A percentile compares a stretch with the other conserved stretches of the same genome.
Evolutionary conservation across 2,888 invertebrate genomes (phyloP).

Genomic region (Hipparchia semele): DNA sequence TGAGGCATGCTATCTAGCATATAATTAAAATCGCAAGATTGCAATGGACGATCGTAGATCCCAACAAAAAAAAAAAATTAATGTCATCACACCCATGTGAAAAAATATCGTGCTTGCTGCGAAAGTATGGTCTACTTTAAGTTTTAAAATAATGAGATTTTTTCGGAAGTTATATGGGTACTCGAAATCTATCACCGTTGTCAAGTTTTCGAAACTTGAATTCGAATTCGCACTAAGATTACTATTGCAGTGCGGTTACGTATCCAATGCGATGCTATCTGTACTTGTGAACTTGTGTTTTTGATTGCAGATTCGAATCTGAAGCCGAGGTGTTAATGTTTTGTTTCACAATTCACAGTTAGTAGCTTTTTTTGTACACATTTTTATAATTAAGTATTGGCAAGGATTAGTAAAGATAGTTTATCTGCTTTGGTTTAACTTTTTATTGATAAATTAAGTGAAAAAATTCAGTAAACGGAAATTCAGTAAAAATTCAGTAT

Average conservation of each 20-base stretch:
- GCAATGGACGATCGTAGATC: no score
- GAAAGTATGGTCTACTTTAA: no score
- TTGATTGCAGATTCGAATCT: slow-evolving; percentile 21
- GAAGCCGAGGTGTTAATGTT: slow-evolving; percentile 11
- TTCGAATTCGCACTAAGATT: neutral
- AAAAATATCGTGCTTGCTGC: no score
- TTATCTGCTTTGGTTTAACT: neutral
- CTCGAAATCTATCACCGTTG: neutral
- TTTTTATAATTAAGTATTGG: neutral
- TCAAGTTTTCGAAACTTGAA: neutral
- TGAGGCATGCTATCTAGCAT: no score
- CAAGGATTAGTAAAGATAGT: neutral
- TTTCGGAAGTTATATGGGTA: neutral
- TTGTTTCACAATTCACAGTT: slow-evolving; percentile 2
- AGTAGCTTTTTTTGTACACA: neutral
- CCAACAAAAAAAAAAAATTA: no score
- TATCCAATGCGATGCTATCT: slow-evolving; percentile 16
- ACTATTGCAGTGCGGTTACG: slow-evolving; percentile 26
- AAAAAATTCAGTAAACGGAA: no score
- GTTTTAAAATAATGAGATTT: neutral
- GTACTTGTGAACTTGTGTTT: slow-evolving; percentile 18
- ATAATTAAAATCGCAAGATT: no score
- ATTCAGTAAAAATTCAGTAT: no score
- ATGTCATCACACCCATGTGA: no score
- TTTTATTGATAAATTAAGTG: no score